These are phyloP conservation scores for Chrysina gloriosa DNA, from an alignment of 2,888 invertebrate genomes.

Conservation along the genomic window DNA sequence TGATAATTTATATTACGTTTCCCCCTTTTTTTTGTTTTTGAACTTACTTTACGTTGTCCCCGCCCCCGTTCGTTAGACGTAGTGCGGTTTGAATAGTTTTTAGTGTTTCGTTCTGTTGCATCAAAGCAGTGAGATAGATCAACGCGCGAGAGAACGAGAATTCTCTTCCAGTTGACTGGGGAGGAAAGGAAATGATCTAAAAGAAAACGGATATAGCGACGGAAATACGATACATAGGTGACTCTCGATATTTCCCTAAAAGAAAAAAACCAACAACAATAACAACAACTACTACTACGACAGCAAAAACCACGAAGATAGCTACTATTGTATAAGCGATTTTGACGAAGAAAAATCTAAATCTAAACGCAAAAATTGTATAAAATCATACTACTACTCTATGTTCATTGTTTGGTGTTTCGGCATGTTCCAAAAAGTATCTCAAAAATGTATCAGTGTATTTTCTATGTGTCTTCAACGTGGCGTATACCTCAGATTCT, in stretches of 20 bases:
- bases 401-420: conserved; percentile 55
- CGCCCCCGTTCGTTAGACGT: too few species aligned
- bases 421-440: conserved; percentile 55
- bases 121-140: conserved; percentile 60
- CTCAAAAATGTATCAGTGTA: conserved; percentile 58
- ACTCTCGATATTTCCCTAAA: too few species aligned
- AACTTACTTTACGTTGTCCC: conserved; percentile 49
- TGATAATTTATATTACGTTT: conserved; percentile 59
- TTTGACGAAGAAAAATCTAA: conserved; percentile 4
- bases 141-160: conserved; percentile 42
- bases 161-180: conserved; percentile 17
- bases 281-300: not conserved
- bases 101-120: conserved; percentile 58
- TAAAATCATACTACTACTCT: conserved; percentile 54
- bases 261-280: not conserved
- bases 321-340: too few species aligned
- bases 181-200: too few species aligned
- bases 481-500: conserved; percentile 68
- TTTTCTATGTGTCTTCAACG: conserved; percentile 66
- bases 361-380: conserved; percentile 42
- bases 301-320: not conserved
- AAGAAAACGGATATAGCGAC: too few species aligned
- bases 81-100: conserved; percentile 48
- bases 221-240: too few species aligned
- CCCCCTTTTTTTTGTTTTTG: conserved; percentile 17